Evolutionary conservation across 1,140 invertebrate genomes (phyloP).

Genomic region (Brachionus asplanchnoidis): DNA sequence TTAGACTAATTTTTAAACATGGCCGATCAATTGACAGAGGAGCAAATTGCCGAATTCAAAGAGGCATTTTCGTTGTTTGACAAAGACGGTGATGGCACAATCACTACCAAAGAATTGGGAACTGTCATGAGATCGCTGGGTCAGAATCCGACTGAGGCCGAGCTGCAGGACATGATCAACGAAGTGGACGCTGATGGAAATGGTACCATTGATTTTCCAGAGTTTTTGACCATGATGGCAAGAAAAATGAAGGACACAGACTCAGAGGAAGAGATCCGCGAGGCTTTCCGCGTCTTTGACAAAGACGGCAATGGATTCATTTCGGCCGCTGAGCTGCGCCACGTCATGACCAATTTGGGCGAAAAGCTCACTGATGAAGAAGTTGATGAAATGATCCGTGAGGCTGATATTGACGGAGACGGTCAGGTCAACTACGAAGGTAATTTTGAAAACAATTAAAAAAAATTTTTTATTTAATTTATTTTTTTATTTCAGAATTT

Average conservation of each 20-base stretch:
- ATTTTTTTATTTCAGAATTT: conserved; percentile 66
- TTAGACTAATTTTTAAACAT: conserved; percentile 19
- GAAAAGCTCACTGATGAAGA: conserved; percentile 83
- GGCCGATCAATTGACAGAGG: conserved; percentile 94
- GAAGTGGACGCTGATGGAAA: conserved; percentile 99
- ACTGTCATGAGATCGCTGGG: conserved; percentile 97
- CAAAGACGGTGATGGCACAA: conserved; percentile 98
- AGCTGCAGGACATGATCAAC: conserved; percentile 99
- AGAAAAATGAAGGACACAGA: conserved; percentile 98
- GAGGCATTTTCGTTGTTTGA: conserved; percentile 98
- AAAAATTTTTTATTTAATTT: not conserved
- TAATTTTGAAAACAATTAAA: not conserved
- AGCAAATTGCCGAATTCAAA: conserved; percentile 98
- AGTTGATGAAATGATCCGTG: conserved; percentile 85
- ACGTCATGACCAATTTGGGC: conserved; percentile 89
- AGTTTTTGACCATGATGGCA: conserved; percentile 98
- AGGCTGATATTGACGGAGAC: conserved; percentile 82
- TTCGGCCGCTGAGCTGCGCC: conserved; percentile 77
- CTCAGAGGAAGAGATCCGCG: conserved; percentile 77
- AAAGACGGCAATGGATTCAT: conserved; percentile 87
- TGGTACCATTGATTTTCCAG: conserved; percentile 94
- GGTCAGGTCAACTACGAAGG: conserved; percentile 50
- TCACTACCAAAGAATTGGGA: conserved; percentile 98
- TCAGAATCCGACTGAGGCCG: conserved; percentile 98
- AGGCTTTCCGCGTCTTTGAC: conserved; percentile 68